Evolutionary conservation across 2,888 invertebrate genomes (phyloP), one percentile per base, ranked within the genome.

Genomic region (Idaea aversata): DNA sequence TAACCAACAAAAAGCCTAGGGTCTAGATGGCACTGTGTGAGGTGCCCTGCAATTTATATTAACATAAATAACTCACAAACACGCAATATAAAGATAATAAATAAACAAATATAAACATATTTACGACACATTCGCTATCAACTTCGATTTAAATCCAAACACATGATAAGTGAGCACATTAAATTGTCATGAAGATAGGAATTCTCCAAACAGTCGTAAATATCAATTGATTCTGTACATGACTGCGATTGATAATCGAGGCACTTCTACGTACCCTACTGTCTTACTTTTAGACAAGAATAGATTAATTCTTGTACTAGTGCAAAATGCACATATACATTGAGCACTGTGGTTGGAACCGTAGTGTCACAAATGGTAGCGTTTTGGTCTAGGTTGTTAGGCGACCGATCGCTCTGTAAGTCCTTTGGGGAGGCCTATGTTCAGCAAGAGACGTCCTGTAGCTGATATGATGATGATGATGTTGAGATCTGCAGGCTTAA

Each of bases 181-280:
- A 63, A 63, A 67, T 62, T 62, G 13, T 25, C 59, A 35, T 65
- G 66, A 68, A 61, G 16, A 47, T 47, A 47, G 3, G 47, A 47
- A 6, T 47, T 47, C 47, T 47, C 5, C 47, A 47, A 47, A 47
- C 13, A 4, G 47, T 47, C 47, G 47, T 47, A 47, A 47, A 47
- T 47, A 10, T 47, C 13, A 47, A 47, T 47, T 47, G 47, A 47
- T 47, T 47, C 7, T 10, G 10, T 47, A 10, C 47, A 47, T 13
- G 47, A 47, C 47, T 47, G 47, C 10, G 6, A 47, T 5, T 7
- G 47, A 47, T 47, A 47, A 47, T 47, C 47, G 10, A 2, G 10
- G 47, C 10, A 36, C 36, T 10, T 13, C 3, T 10, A 0, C 47
- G 10, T 10, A 47, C 47, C 1, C 47, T 3, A 47, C 2, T 47